Conservation (phyloP, 2,888 invertebrate species). For the Cryptocephalus moraei region DNA sequence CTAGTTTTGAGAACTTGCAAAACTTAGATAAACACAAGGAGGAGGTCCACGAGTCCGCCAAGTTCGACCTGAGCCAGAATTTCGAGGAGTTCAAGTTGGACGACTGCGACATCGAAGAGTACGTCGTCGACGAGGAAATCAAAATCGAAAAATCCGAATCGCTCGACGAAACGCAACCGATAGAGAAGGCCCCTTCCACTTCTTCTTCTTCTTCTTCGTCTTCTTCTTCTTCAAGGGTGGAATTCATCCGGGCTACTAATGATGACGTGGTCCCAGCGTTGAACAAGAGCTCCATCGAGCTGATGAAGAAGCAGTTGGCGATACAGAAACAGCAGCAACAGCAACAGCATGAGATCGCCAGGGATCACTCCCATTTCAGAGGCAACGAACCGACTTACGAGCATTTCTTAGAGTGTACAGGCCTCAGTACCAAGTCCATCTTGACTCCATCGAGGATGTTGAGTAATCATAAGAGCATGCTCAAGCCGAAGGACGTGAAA, state of each 20-base stretch:
- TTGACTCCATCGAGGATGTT: conserved; percentile 55
- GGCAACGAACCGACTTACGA: conserved; percentile 49
- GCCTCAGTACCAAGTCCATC: conserved; percentile 70
- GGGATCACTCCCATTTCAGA: conserved; percentile 29
- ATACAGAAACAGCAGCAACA: conserved; percentile 28
- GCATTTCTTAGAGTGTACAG: conserved; percentile 68
- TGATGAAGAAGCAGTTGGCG: conserved; percentile 31
- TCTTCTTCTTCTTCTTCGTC: conserved; percentile 1
- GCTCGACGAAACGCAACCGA: conserved; percentile 1
- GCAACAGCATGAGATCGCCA: conserved; percentile 30
- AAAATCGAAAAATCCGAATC: conserved; percentile 12
- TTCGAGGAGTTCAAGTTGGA: conserved; percentile 73
- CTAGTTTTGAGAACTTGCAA: conserved; percentile 36
- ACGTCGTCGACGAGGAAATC: conserved; percentile 23
- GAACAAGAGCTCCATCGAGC: conserved; percentile 27
- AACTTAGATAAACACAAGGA: conserved; percentile 30
- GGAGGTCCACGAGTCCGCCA: conserved; percentile 14
- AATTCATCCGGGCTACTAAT: conserved; percentile 26
- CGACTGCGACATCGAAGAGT: conserved; percentile 52
- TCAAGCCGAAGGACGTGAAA: conserved; percentile 70
- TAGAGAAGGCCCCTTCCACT: conserved; percentile 1
- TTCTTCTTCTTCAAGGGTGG: conserved; percentile 21
- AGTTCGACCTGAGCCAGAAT: conserved; percentile 57
- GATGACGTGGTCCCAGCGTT: conserved; percentile 23
- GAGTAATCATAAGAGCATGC: conserved; percentile 64